Evolutionary conservation across 2,888 invertebrate genomes (phyloP), one percentile per base, ranked within the genome.

Genomic region (Lasius fuliginosus): DNA sequence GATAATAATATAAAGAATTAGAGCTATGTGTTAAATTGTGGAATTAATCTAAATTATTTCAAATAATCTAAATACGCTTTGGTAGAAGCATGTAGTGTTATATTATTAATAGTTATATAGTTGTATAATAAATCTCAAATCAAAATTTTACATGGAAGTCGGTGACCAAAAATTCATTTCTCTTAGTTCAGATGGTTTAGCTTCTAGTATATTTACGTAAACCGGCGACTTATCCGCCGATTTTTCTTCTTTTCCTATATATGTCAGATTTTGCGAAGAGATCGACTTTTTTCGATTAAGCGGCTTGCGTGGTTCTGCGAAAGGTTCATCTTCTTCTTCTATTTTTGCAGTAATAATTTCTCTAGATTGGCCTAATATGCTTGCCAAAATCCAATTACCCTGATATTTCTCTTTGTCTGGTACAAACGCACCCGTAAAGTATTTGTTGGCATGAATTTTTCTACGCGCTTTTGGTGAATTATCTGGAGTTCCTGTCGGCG

Each of bases 111-210:
- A 71, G 11, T 18, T 69, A 23, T 27, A 5, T 46, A 33, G 15
- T 12, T 71, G 49, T 60, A 60, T 49, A 18, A 46, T 60, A 12
- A 62, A 71, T 15, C 23, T 23, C 11, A 12, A 60, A 27, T 46
- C 60, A 40, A 67, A 71, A 56, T 65, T 89, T 95, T 96, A 98
- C 98, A 98, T 98, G 0, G 98, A 98, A 11, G 98, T 98, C 0
- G 98, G 98, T 8, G 98, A 97, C 97, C 97, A 98, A 95, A 98
- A 98, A 94, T 98, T 98, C 97, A 98, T 97, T 95, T 98, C 98
- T 67, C 98, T 95, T 18, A 98, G 95, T 93, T 98, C 97, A 0
- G 97, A 97, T 0, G 97, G 97, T 93, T 96, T 96, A 0, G 97
- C 96, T 90, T 95, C 95, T 90, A 96, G 95, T 1, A 91, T 86